These are phyloP conservation scores for Heliornis fulica DNA, from an alignment of 2,113 vertebrate species.

Conservation along the genomic window DNA sequence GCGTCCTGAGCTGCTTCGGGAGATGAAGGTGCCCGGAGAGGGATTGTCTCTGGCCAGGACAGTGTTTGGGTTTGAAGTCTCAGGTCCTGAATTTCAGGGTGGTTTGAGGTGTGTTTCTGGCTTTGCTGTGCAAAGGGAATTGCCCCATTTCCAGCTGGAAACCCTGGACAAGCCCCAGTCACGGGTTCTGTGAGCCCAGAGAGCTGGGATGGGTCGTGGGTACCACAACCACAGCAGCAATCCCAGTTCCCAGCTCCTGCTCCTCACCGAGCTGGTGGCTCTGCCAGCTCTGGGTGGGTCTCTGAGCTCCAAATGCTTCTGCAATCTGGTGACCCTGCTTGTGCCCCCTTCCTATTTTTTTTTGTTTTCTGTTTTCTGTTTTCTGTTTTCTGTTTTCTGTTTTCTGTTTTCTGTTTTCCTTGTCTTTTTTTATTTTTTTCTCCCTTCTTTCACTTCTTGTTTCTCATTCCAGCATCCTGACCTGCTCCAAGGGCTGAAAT, in stretches of 20 bases:
- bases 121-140: not conserved
- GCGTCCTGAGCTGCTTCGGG: not conserved
- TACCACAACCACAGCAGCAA: not conserved
- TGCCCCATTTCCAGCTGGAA: not conserved
- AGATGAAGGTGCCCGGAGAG: not conserved
- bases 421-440: too few species aligned
- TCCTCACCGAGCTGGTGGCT: not conserved
- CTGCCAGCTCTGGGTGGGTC: not conserved
- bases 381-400: not conserved
- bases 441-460: not conserved
- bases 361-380: too few species aligned
- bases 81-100: not conserved
- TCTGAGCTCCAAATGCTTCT: not conserved
- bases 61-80: not conserved
- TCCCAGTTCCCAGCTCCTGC: not conserved
- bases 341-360: fast-evolving
- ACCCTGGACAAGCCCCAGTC: fast-evolving
- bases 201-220: not conserved
- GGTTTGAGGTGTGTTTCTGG: not conserved
- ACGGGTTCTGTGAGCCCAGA: not conserved
- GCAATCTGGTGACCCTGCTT: not conserved
- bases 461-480: not conserved
- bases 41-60: not conserved
- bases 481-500: not conserved
- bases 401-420: too few species aligned